These are phyloP conservation scores for Acanthococcus lagerstroemiae DNA, from an alignment of 2,888 invertebrate species.

Conservation along the genomic window DNA sequence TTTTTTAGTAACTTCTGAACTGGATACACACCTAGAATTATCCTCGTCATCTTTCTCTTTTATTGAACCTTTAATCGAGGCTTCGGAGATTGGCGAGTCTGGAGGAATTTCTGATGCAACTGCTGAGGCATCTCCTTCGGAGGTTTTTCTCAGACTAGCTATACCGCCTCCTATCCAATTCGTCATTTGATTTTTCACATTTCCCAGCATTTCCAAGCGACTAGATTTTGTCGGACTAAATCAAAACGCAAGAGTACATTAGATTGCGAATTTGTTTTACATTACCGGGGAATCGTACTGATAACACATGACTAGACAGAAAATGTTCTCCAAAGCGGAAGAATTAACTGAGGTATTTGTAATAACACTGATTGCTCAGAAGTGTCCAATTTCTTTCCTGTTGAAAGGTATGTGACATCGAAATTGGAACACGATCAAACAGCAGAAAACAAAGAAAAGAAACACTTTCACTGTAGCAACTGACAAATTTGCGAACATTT, in stretches of 20 bases:
- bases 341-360: too few species aligned
- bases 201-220: slow-evolving; percentile 72
- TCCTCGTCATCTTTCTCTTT: slow-evolving; percentile 60
- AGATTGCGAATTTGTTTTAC: not conserved
- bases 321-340: too few species aligned
- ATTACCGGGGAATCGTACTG: too few species aligned
- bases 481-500: too few species aligned
- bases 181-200: slow-evolving; percentile 76
- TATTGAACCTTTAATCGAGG: slow-evolving; percentile 43
- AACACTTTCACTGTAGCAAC: too few species aligned
- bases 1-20: not conserved
- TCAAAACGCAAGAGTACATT: slow-evolving; percentile 33
- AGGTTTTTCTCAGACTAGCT: slow-evolving; percentile 46
- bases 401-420: too few species aligned
- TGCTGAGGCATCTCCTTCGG: slow-evolving; percentile 44
- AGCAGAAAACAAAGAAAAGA: too few species aligned
- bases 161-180: slow-evolving; percentile 69
- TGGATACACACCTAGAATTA: slow-evolving; percentile 61
- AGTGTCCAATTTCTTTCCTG: too few species aligned
- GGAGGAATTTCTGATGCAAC: slow-evolving; percentile 41
- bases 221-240: slow-evolving; percentile 59
- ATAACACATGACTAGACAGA: too few species aligned
- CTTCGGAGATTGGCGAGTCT: slow-evolving; percentile 45
- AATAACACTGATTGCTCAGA: too few species aligned
- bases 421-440: too few species aligned